A percentile compares a stretch with the other conserved stretches of the same genome.
Conservation (phyloP, 2,113 vertebrate genomes). For the Pteruthius melanotis region DNA sequence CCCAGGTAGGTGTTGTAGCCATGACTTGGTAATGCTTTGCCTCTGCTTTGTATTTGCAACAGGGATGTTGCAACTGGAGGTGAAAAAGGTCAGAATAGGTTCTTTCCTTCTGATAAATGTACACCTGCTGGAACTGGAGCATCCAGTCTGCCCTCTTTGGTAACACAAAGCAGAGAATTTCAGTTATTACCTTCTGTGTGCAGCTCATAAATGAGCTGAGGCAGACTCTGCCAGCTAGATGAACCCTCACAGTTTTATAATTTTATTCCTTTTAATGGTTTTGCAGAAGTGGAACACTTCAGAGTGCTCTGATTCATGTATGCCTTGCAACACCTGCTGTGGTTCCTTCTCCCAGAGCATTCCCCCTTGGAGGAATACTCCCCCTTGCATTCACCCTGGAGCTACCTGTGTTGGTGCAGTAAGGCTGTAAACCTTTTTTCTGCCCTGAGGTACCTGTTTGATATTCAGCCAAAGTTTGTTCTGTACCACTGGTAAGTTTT, state of each 20-base stretch:
- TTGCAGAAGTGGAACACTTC: not conserved
- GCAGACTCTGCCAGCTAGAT: not conserved
- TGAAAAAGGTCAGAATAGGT: not conserved
- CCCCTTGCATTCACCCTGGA: not conserved
- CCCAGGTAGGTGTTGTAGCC: not conserved
- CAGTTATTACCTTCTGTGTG: not conserved
- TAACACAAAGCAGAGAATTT: not conserved
- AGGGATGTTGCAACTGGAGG: not conserved
- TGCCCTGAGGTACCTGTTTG: not conserved
- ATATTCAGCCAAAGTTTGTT: not conserved
- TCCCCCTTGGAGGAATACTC: not conserved
- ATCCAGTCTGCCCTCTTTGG: not conserved
- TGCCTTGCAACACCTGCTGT: not conserved
- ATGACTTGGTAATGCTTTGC: not conserved
- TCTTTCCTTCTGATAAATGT: not conserved
- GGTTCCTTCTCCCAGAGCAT: not conserved
- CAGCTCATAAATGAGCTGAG: not conserved
- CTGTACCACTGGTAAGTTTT: not conserved
- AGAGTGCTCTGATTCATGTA: not conserved
- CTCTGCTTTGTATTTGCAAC: not conserved
- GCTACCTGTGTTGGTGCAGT: not conserved
- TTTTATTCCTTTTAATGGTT: not conserved
- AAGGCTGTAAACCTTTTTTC: not conserved
- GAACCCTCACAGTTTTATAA: not conserved
- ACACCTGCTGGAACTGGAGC: not conserved